A percentile compares a stretch with the other conserved stretches of the same genome.
These are phyloP conservation scores for Chloroclysta siterata DNA, from an alignment of 2,888 invertebrate species.

Conservation along the genomic window DNA sequence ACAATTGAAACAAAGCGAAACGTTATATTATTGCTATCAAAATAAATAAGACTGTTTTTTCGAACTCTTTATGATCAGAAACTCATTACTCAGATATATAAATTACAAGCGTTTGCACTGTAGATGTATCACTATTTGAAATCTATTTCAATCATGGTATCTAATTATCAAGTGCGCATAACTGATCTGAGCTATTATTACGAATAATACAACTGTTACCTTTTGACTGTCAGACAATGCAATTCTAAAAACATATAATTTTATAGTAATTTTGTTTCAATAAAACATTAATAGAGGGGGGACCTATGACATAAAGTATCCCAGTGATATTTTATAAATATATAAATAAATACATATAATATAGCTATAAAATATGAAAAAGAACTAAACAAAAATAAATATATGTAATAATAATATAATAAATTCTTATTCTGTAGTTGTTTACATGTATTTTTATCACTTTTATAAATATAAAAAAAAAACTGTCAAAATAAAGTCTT, in stretches of 20 bases:
- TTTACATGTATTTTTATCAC: too few species aligned
- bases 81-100: background rate
- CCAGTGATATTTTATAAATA: too few species aligned
- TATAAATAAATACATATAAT: too few species aligned
- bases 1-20: slow-evolving; percentile 7
- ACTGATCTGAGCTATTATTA: background rate
- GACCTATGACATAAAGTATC: too few species aligned
- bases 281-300: background rate
- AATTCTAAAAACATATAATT: background rate
- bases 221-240: background rate
- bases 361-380: too few species aligned
- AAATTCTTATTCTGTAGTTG: too few species aligned
- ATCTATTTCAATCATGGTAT: background rate
- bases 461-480: background rate
- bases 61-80: too few species aligned
- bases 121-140: too few species aligned
- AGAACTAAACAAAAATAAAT: too few species aligned
- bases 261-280: too few species aligned
- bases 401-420: too few species aligned
- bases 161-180: background rate
- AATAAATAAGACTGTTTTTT: background rate
- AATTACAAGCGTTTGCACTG: background rate
- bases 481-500: too few species aligned
- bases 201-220: background rate
- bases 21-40: background rate